Conservation (phyloP, 2,797 vertebrate species). For the Pipistrellus pygmaeus region DNA sequence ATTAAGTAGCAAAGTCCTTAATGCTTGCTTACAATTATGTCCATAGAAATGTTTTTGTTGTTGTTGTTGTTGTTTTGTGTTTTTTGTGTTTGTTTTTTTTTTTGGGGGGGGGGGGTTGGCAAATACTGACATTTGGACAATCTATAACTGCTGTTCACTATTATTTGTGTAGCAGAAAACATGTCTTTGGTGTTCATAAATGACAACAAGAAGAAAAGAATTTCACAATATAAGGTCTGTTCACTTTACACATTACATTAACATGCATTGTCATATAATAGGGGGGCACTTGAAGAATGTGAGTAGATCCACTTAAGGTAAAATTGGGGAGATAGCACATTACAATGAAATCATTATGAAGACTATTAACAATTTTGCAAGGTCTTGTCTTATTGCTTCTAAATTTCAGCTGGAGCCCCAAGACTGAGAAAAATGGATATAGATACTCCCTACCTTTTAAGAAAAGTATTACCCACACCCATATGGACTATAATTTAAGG, state of each 20-base stretch:
- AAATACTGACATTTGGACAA: slow-evolving; percentile 12
- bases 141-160: not conserved
- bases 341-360: not conserved
- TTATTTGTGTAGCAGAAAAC: slow-evolving; percentile 39
- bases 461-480: not conserved
- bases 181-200: not conserved
- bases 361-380: not conserved
- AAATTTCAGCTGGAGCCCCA: slow-evolving; percentile 1
- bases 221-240: not conserved
- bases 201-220: not conserved
- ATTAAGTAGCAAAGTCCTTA: slow-evolving; percentile 38
- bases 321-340: not conserved
- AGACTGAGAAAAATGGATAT: slow-evolving; percentile 1
- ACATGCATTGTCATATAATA: not conserved
- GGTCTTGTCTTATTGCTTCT: not conserved
- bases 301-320: not conserved
- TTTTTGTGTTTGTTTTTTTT: too few relatives aligned
- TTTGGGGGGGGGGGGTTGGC: too few relatives aligned
- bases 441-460: not conserved
- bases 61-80: too few relatives aligned
- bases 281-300: not conserved
- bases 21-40: not conserved
- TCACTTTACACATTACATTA: not conserved
- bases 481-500: not conserved
- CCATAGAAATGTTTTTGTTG: not conserved